A percentile compares a stretch with the other conserved stretches of the same genome.
phyloP scores from a whole-genome alignment of 1,140 invertebrate species.

The Chironomus tepperi region DNA sequence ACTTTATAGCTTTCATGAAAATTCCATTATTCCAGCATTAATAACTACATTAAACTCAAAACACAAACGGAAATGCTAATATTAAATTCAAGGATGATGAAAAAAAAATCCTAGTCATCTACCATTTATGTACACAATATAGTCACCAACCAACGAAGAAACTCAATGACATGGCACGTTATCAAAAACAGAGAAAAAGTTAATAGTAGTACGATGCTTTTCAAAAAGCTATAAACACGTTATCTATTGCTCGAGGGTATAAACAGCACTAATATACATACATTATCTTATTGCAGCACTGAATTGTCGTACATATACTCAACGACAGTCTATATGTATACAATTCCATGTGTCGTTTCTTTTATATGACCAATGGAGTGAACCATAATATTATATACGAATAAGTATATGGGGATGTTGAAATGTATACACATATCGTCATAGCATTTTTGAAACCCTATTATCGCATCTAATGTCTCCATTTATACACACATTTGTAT shows the following conservation, averaged over 20 bases:
- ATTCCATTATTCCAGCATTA: not conserved
- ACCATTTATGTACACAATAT: no score
- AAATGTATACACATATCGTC: no score
- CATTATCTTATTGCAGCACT: conserved; percentile 12
- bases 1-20: no score
- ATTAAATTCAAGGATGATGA: not conserved
- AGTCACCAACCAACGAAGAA: no score
- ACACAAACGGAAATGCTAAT: not conserved
- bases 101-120: no score
- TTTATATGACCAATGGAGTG: no score
- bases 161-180: not conserved
- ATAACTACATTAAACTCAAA: not conserved
- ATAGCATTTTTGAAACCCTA: no score
- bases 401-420: no score
- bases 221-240: conserved; percentile 23
- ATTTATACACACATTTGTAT: no score
- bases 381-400: no score
- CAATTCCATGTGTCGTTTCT: no score
- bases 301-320: not conserved
- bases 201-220: conserved; percentile 14
- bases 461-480: no score
- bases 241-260: conserved; percentile 16
- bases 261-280: conserved; percentile 17
- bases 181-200: conserved; percentile 16
- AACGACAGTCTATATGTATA: not conserved